A percentile compares a stretch with the other conserved stretches of the same genome.
These are phyloP conservation scores for Poeciliopsis turneri DNA, from an alignment of 2,797 vertebrate genomes.

Conservation along the genomic window DNA sequence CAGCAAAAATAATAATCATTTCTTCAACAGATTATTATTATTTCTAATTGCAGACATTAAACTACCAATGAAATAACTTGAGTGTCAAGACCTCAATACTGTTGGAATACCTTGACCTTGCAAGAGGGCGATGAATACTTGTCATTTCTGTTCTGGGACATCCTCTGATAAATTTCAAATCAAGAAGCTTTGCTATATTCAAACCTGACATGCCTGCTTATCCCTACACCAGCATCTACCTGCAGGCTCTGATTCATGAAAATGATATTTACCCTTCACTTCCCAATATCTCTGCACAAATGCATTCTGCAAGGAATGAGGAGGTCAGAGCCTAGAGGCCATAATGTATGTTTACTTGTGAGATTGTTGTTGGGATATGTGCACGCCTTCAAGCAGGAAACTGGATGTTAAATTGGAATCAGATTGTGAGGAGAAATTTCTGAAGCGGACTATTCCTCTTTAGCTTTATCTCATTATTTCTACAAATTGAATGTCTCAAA, in stretches of 20 bases:
- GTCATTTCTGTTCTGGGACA: constrained; percentile 15
- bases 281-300: constrained; percentile 26
- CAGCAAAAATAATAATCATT: not conserved
- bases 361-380: constrained; percentile 3
- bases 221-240: constrained; percentile 22
- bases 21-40: not conserved
- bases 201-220: constrained; percentile 5
- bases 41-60: not conserved
- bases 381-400: constrained; percentile 7
- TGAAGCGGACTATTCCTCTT: not conserved
- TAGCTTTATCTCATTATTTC: not conserved
- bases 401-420: not conserved
- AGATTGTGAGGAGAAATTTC: not conserved
- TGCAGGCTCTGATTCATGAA: constrained; percentile 10
- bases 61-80: not conserved
- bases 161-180: constrained; percentile 12
- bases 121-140: not conserved
- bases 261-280: constrained; percentile 30
- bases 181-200: constrained; percentile 5
- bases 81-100: not conserved
- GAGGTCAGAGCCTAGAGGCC: constrained; percentile 19
- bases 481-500: not conserved
- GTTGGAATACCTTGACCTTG: not conserved
- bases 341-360: constrained; percentile 10
- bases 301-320: constrained; percentile 17